Evolutionary conservation across 2,113 vertebrate genomes (phyloP).

Genomic region (Microtus richardsoni): DNA sequence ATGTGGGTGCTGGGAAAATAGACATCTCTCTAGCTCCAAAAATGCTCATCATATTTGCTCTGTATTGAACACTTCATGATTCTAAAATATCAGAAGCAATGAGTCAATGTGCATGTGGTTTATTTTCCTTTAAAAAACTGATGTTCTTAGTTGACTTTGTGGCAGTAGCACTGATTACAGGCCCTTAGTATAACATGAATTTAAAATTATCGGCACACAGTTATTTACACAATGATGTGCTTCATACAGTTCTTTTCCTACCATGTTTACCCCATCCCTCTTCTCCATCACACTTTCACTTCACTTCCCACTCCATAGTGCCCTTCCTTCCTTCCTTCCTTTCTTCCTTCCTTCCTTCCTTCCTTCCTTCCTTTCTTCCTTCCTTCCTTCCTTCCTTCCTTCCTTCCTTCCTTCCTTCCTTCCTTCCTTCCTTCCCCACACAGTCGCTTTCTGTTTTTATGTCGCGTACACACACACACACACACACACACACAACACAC

Average conservation of each 20-base stretch:
- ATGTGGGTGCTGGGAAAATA: not conserved
- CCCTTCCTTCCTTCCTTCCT: not conserved
- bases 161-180: not conserved
- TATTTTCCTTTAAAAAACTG: not conserved
- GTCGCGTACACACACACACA: too few species aligned
- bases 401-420: too few species aligned
- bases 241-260: not conserved
- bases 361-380: too few species aligned
- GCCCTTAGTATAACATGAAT: not conserved
- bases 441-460: not conserved
- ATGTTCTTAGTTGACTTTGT: not conserved
- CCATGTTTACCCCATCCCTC: not conserved
- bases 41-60: not conserved
- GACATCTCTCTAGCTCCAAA: not conserved
- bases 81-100: slow-evolving; percentile 1
- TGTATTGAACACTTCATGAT: not conserved
- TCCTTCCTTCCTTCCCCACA: too few species aligned
- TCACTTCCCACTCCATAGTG: not conserved
- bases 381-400: too few species aligned
- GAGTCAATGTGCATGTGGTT: not conserved
- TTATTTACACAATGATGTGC: not conserved
- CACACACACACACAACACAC: too few species aligned
- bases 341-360: not conserved
- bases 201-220: not conserved
- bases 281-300: not conserved